Evolutionary conservation across 2,113 vertebrate genomes (phyloP).

Genomic region (Halcyon malimbica): DNA sequence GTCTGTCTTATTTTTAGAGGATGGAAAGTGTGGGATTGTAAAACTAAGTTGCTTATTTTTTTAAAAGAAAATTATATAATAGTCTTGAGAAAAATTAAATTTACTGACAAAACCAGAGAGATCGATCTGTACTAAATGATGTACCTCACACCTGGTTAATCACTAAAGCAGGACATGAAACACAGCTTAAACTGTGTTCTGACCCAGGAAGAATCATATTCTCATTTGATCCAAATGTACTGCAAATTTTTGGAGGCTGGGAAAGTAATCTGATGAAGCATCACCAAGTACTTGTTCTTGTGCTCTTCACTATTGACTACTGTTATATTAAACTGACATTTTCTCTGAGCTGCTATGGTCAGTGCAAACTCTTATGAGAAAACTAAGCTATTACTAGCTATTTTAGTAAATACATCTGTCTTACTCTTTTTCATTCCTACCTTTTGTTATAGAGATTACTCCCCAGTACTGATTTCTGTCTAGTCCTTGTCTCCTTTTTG

Average conservation of each 20-base stretch:
- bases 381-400: background rate
- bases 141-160: background rate
- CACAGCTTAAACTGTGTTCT: background rate
- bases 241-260: background rate
- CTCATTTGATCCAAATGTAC: background rate
- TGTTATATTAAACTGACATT: background rate
- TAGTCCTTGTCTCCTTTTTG: background rate
- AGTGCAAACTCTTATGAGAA: background rate
- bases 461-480: background rate
- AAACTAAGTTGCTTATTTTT: background rate
- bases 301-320: background rate
- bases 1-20: background rate
- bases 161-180: background rate
- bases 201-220: background rate
- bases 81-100: background rate
- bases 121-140: background rate
- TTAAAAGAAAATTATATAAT: background rate
- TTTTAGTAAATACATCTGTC: background rate
- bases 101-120: background rate
- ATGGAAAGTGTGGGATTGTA: fast-evolving
- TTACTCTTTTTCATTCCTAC: fast-evolving
- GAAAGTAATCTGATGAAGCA: background rate
- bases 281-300: background rate
- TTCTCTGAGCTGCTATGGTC: background rate
- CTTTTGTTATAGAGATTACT: background rate